Base-by-base conservation (phyloP, 2,888 invertebrate species). In the Listrodromus nycthemerus region DNA sequence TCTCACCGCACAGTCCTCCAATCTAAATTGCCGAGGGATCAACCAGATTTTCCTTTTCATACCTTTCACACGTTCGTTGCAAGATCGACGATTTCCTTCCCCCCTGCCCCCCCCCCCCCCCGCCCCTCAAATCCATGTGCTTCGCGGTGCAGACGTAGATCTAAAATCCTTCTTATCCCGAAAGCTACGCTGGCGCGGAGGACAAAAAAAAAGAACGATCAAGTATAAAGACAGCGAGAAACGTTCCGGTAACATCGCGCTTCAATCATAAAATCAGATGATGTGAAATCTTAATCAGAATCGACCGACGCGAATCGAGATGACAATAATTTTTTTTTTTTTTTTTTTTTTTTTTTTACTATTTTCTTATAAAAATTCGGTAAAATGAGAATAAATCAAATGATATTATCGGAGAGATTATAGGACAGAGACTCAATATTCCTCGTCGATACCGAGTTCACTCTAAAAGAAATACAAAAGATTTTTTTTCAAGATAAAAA, bases 21-120 rank as follows among this genome's bases (percentile, higher is more conserved):
- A 77, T 84, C 71, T 81, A 78, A 81, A 84, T 84, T 81, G 84
- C 81, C 74, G 27, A 61, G 74, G 81, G 83, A 83, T 83, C 79
- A 75, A 78, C 50, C 63, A 81, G 73, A 78, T 80, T 81, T 70
- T 81, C 74, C 67, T 74, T 80, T 78, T 69, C 70, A 77, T 78
- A 76, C 74, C 66, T 70, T 65, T 30, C 74, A 67, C 65, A 67
- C 65, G 69, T 69, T 78, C 71, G 71, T 61, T 67, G 81, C 67
- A 70, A 45, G 84, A 81, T 84, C 77, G 78, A 81, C 69, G 74
- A 81, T 70, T 69, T 33, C 52, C 61, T 21, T 24, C 19, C 19
- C 52, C 19, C 19, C 19, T 8, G 7, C 52, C 19, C 21, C 27
- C 27, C 24, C 21, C 58, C 33, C 8, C 8, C 8, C 33, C 33